Percentiles rank a stretch among this genome's conserved stretches.
Conservation (phyloP, 2,797 vertebrate genomes). For the Psittacula derbiana region DNA sequence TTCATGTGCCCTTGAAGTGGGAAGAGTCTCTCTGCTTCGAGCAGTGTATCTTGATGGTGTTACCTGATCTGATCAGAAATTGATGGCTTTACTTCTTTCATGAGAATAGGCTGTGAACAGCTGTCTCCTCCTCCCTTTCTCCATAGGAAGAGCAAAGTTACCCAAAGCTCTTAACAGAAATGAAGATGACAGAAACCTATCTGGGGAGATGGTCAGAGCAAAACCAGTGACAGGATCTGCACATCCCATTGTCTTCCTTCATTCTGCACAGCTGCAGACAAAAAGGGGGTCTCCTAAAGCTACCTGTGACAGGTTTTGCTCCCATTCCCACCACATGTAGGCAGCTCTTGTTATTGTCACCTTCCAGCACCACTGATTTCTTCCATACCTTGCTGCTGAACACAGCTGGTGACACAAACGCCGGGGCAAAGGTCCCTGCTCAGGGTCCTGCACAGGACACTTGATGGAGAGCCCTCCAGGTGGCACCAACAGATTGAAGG, state of each 20-base stretch:
- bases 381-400: fast-evolving
- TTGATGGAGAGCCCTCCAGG: neutral
- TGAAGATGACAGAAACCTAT: neutral
- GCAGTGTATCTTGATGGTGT: neutral
- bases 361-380: neutral
- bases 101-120: neutral
- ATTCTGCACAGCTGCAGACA: neutral
- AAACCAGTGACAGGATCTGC: neutral
- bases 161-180: neutral
- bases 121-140: neutral
- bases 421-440: neutral
- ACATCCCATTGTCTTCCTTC: neutral
- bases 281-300: neutral
- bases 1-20: neutral
- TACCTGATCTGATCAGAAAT: neutral
- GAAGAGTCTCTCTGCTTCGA: too few relatives aligned
- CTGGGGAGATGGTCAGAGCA: neutral
- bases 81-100: neutral
- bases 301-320: neutral
- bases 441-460: neutral
- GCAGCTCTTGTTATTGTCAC: neutral
- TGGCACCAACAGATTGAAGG: neutral
- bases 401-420: fast-evolving
- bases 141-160: neutral
- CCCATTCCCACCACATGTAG: neutral